Base-by-base conservation (phyloP, 1,140 invertebrate species). In the Drosophila elegans region DNA sequence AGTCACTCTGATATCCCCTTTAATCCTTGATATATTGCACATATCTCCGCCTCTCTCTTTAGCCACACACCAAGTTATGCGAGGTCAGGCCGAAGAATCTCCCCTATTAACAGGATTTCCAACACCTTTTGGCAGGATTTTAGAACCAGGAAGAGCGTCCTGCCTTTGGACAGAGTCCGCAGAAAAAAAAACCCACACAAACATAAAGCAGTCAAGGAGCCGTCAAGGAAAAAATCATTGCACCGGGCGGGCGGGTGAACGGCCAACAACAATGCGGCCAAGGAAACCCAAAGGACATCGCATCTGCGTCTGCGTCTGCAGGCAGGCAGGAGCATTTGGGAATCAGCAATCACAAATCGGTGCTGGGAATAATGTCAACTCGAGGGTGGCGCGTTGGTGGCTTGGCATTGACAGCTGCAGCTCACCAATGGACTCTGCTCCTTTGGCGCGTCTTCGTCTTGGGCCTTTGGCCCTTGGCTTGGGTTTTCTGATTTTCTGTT, bases 81-180 rank as follows among this genome's bases (percentile, higher is more conserved):
- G 21, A 66, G 52, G 52, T 63, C 61, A 56, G 54, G 76, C 48
- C n/a, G 21, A 67, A 52, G 64, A 49, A 60, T 76, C 80, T 83
- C 80, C 80, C 80, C 69, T 64, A 85, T 85, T 85, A 77, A 80
- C 68, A 74, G 74, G 60, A 86, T 85, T 81, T 85, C 54, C 61
- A 61, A 81, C 81, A 85, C 81, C 82, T 86, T 82, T 80, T 56
- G 71, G 61, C 60, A 66, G 54, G 42, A 49, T 42, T 45, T 57
- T 27, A 61, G 29, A 39, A n/a, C 52, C 36, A 59, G 59, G 34
- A 61, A 51, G 59, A 34, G 52, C 44, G 27, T 59, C 53, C 42
- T 36, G 39, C 53, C 42, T 36, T 44, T 36, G 42, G 48, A 10
- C 42, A 53, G 4, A 36, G 42, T n/a, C 67, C 59, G 74, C 75